Conservation (phyloP, 2,888 invertebrate species). For the Nemoura dubitans region DNA sequence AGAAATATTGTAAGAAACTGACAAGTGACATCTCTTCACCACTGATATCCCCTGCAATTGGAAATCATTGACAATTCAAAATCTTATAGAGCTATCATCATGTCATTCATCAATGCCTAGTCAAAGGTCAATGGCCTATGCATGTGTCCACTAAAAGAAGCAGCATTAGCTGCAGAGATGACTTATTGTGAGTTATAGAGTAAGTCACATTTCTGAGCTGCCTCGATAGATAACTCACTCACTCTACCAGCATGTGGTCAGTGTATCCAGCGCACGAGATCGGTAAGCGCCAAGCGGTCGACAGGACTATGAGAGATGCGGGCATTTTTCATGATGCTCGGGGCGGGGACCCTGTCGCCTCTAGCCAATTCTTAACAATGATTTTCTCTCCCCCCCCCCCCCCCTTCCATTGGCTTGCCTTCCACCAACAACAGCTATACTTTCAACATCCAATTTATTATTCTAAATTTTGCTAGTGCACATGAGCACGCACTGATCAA, state of each 20-base stretch:
- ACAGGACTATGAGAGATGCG: background rate
- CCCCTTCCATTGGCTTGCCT: background rate
- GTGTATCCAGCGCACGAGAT: background rate
- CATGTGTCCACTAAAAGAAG: background rate
- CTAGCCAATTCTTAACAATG: background rate
- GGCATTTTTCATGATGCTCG: background rate
- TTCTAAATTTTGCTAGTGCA: background rate
- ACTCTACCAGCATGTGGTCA: constrained; percentile 30
- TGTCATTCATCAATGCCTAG: constrained; percentile 2
- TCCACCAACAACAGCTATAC: too few species aligned
- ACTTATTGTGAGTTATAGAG: constrained; percentile 16
- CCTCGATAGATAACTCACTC: constrained; percentile 29
- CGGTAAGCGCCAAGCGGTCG: too few species aligned
- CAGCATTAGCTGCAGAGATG: background rate
- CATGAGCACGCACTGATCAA: background rate
- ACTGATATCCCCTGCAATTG: background rate
- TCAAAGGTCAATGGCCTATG: constrained; percentile 30
- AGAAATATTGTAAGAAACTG: background rate
- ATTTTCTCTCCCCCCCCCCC: too few species aligned
- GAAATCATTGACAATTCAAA: background rate
- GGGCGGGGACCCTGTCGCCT: background rate
- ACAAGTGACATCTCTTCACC: background rate
- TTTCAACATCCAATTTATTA: background rate
- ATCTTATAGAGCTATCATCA: constrained; percentile 3
- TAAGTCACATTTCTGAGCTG: background rate